Base-by-base conservation (phyloP, 2,888 invertebrate genomes). In the Eledone cirrhosa region DNA sequence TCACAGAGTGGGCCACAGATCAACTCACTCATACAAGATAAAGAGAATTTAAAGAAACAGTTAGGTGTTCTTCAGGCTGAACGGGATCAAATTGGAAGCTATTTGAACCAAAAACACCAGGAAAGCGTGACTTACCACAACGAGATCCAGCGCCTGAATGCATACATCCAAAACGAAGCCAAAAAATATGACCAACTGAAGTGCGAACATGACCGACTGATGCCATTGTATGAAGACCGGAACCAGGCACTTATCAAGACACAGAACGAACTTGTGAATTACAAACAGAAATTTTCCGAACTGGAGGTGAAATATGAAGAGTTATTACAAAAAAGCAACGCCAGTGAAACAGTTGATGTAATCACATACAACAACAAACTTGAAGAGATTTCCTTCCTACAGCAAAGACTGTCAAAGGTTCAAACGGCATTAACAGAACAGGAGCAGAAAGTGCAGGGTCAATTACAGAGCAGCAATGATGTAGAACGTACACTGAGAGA, bases 81-180 rank as follows among this genome's bases (percentile, higher is more conserved):
- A 81, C 82, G 91, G 48, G 91, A 91, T 72, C 90, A 91, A 82
- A 89, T 92, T 82, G 87, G 91, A 29, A 82, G 84, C 5, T 89
- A 89, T 29, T 86, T 97, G 0, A 95, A 94, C 86, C 92, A 94
- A 79, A 97, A 97, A 90, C 96, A 97, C 87, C 93, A 94, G 80
- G 97, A 97, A 91, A 95, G 94, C 88, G 91, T 95, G 47, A 94
- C 94, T 81, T 97, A 96, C 89, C 96, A 97, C 87, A 93, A 92
- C 48, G 97, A 97, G 92, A 94, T 97, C 80, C 95, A 96, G 89
- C 92, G 95, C 47, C 90, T 97, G 69, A 85, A 86, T 22, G 85
- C 82, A 5, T 81, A 86, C 19, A 80, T 90, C 14, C 81, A 80
- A 22, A 78, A 82, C 22, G 85, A 88, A 77, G 84, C 80, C 13